Evolutionary conservation across 2,888 invertebrate species (phyloP), one percentile per base, ranked within the genome.

Genomic region (Euplagia quadripunctaria): DNA sequence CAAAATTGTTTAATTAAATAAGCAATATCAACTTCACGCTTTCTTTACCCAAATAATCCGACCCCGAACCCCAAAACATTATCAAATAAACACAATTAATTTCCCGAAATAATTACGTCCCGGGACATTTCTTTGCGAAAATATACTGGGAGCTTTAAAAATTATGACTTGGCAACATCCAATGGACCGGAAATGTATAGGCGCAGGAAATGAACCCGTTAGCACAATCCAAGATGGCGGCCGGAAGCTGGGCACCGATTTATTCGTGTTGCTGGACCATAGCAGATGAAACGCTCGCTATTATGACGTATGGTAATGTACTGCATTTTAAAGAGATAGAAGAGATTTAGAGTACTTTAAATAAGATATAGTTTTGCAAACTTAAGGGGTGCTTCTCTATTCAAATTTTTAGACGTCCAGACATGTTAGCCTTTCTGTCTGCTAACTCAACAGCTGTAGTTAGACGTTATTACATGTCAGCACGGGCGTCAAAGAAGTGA

Each of bases 151-250:
- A 68, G 88, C 83, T 85, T 83, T 84, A 90, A 93, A 93, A 93
- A 94, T 93, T 91, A 91, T 92, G 92, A 92, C 90, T 92, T 93
- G 91, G 92, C 93, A 94, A 88, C 92, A 90, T 90, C 92, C 90
- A 92, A 90, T 90, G 88, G 88, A 86, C 89, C 92, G 94, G 94
- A 95, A 94, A 92, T 93, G 94, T 94, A 94, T 94, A 94, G 95
- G 95, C 94, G 89, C 93, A 94, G 95, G 95, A 95, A 95, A 95
- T 95, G 95, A 95, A 95, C 94, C 94, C 93, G 95, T 94, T 94
- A 94, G 93, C 91, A 90, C 93, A 92, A 92, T 93, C 89, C 94
- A 95, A 95, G 94, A 94, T 94, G 94, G 94, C 94, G 80, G 89
- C 81, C 85, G 92, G 92, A 92, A 89, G 85, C 85, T 86, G 86